Evolutionary conservation across 2,113 vertebrate species (phyloP).

Genomic region (Lethenteron reissneri): DNA sequence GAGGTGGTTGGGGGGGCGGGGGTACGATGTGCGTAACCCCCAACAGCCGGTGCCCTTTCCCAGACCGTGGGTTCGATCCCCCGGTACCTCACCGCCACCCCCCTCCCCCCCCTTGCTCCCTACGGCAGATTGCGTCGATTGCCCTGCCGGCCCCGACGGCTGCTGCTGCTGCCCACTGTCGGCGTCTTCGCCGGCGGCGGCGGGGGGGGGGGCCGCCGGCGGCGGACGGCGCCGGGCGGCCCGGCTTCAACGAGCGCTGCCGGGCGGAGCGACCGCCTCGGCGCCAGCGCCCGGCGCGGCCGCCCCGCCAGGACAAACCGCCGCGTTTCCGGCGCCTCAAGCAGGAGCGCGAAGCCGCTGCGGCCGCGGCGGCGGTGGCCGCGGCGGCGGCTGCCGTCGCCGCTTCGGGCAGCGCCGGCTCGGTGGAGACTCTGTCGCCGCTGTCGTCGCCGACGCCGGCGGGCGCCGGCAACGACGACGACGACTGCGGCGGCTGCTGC

Average conservation of each 20-base stretch:
- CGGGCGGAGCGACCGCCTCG: conserved; percentile 39
- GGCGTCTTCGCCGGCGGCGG: too few species aligned
- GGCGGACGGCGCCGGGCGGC: too few species aligned
- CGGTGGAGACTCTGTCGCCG: conserved; percentile 13
- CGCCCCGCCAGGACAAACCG: conserved; percentile 70
- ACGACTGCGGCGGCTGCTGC: too few species aligned
- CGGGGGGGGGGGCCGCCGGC: too few species aligned
- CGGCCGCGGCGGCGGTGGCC: conserved; percentile 29
- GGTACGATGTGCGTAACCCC: too few species aligned
- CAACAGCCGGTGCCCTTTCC: conserved; percentile 17
- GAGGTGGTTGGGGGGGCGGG: too few species aligned
- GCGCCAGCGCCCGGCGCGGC: conserved; percentile 41
- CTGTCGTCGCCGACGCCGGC: background rate
- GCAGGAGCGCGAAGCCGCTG: conserved; percentile 53
- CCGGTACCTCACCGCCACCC: too few species aligned
- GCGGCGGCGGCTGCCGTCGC: conserved; percentile 19
- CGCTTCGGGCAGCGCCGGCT: conserved; percentile 41
- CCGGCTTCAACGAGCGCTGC: background rate
- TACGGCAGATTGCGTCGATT: too few species aligned
- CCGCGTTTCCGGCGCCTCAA: conserved; percentile 65
- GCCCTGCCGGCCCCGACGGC: too few species aligned
- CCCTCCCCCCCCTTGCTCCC: too few species aligned
- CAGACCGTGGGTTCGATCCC: conserved; percentile 17
- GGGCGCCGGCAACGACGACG: background rate
- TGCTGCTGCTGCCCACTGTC: too few species aligned